A percentile compares a stretch with the other conserved stretches of the same genome.
These are phyloP conservation scores for Gasterosteus nipponicus DNA, from an alignment of 2,113 vertebrate genomes.

Conservation along the genomic window DNA sequence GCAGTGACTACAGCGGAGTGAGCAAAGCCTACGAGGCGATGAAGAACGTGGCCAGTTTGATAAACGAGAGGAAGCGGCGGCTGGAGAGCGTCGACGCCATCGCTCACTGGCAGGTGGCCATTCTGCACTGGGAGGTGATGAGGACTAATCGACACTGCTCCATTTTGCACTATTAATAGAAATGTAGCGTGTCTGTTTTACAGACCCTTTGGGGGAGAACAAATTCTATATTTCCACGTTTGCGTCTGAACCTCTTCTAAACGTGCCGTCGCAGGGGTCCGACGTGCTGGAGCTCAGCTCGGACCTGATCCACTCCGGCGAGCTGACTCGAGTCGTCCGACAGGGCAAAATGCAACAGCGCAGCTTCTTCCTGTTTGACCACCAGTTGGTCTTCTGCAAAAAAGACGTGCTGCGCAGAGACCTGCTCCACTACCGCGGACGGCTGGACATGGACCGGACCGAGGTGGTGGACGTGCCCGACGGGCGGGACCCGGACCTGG, in stretches of 20 bases:
- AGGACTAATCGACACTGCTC: not conserved
- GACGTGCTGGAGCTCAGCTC: slow-evolving; percentile 93
- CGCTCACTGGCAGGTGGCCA: slow-evolving; percentile 96
- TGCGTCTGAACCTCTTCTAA: not conserved
- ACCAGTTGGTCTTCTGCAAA: slow-evolving; percentile 96
- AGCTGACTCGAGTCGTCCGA: slow-evolving; percentile 87
- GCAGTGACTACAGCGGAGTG: slow-evolving; percentile 89
- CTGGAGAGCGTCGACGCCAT: slow-evolving; percentile 96
- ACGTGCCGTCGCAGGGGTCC: slow-evolving; percentile 82
- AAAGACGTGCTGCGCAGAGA: slow-evolving; percentile 95
- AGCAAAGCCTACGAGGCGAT: slow-evolving; percentile 92
- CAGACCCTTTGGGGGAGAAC: not conserved
- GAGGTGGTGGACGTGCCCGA: slow-evolving; percentile 87
- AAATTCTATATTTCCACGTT: not conserved
- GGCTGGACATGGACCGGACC: slow-evolving; percentile 88
- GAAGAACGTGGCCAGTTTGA: slow-evolving; percentile 96
- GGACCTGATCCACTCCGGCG: slow-evolving; percentile 95
- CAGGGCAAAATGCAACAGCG: slow-evolving; percentile 95
- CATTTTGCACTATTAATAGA: not conserved
- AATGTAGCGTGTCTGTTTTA: not conserved
- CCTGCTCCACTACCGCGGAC: slow-evolving; percentile 92
- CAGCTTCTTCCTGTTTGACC: slow-evolving; percentile 97
- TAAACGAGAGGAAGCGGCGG: slow-evolving; percentile 95
- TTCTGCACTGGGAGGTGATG: slow-evolving; percentile 95
- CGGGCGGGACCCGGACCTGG: slow-evolving; percentile 87